Evolutionary conservation across 2,797 vertebrate genomes (phyloP).

Genomic region (Syngnathus rostellatus): DNA sequence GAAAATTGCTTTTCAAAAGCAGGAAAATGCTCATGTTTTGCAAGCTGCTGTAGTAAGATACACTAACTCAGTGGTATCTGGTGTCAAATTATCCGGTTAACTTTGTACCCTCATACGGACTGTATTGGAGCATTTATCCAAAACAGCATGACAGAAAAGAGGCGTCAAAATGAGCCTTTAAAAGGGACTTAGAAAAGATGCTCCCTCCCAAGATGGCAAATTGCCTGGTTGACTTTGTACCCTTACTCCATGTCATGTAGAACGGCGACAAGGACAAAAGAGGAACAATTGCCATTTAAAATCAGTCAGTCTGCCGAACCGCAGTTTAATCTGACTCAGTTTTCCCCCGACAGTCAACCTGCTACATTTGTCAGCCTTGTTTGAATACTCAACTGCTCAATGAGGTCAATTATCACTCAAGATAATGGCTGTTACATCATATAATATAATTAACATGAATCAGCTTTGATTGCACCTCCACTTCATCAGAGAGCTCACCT

Average conservation of each 20-base stretch:
- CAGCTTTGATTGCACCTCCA: constrained; percentile 44
- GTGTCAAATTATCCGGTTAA: no score
- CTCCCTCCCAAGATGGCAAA: not conserved
- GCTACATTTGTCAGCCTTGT: constrained; percentile 11
- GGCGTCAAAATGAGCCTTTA: no score
- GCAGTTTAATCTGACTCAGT: not conserved
- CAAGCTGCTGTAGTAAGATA: no score
- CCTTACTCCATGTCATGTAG: not conserved
- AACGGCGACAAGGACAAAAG: not conserved
- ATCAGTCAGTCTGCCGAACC: not conserved
- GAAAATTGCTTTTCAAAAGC: not conserved
- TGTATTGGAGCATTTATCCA: not conserved
- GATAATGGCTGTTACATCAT: constrained; percentile 36
- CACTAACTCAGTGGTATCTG: no score
- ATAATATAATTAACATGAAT: constrained; percentile 48
- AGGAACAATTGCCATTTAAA: not conserved
- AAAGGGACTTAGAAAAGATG: no score
- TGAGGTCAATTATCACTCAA: constrained; percentile 31
- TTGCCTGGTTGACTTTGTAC: not conserved
- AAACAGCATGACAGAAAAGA: not conserved
- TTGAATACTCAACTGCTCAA: constrained; percentile 41
- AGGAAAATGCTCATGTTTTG: no score
- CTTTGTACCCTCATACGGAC: no score
- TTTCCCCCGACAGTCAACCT: not conserved
- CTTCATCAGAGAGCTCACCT: constrained; percentile 22